Conservation (phyloP, 2,888 invertebrate species). For the Erebia aethiops region DNA sequence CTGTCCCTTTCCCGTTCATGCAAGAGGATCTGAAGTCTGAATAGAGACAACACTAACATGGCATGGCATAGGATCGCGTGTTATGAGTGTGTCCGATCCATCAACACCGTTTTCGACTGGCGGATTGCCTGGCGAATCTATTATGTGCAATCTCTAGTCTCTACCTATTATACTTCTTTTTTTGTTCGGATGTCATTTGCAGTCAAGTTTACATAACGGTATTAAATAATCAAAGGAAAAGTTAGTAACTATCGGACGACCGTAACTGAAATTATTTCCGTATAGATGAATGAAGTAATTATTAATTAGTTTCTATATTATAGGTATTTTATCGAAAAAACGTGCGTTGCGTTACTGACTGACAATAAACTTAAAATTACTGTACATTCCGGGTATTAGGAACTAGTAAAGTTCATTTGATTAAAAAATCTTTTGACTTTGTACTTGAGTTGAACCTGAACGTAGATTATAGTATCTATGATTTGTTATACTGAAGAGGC, state of each 20-base stretch:
- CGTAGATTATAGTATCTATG: no score
- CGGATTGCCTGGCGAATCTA: slow-evolving; percentile 15
- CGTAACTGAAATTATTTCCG: slow-evolving; percentile 1
- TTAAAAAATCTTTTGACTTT: no score
- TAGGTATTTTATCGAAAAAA: no score
- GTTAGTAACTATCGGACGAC: slow-evolving; percentile 4
- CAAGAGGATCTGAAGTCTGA: no score
- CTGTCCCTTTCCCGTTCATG: no score
- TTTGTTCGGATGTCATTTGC: slow-evolving; percentile 1
- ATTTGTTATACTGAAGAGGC: no score
- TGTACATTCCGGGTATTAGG: no score
- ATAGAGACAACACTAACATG: no score
- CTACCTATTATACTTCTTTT: not conserved
- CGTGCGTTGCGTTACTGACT: no score
- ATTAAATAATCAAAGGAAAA: slow-evolving; percentile 10
- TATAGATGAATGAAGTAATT: not conserved
- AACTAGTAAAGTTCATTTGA: not conserved
- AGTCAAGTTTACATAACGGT: slow-evolving; percentile 11
- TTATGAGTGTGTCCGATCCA: not conserved
- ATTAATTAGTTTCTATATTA: not conserved
- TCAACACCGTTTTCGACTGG: slow-evolving; percentile 11
- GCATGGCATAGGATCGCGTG: not conserved
- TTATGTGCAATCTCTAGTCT: slow-evolving; percentile 1
- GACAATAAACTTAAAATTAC: no score
- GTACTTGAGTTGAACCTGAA: no score